phyloP scores from a whole-genome alignment of 2,113 vertebrate genomes.

The Ptychochromis oligacanthus region DNA sequence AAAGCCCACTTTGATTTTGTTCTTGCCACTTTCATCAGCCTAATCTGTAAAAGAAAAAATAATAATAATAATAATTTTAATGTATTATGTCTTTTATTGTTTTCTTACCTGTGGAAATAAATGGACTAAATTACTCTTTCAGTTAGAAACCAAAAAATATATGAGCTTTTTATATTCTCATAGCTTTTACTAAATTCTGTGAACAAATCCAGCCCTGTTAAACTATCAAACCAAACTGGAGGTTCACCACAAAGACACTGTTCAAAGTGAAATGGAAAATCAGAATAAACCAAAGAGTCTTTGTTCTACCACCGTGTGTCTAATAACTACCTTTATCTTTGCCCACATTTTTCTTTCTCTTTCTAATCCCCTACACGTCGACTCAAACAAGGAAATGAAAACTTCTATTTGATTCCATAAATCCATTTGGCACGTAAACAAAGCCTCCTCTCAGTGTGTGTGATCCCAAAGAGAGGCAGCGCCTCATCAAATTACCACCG shows the following conservation, averaged over 20 bases:
- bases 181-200: not conserved
- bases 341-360: conserved; percentile 54
- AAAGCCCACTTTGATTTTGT: not conserved
- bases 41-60: not conserved
- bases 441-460: conserved; percentile 75
- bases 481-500: conserved; percentile 77
- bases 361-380: conserved; percentile 70
- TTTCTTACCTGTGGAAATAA: conserved; percentile 8
- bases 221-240: not conserved
- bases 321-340: conserved; percentile 70
- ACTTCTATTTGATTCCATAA: conserved; percentile 77
- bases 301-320: conserved; percentile 59
- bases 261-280: conserved; percentile 56
- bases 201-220: conserved; percentile 4
- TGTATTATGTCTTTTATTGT: not conserved
- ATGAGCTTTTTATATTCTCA: not conserved
- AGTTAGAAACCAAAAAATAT: not conserved
- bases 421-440: conserved; percentile 80
- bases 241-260: conserved; percentile 20
- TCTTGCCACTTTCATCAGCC: not conserved
- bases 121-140: not conserved
- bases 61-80: too few relatives aligned
- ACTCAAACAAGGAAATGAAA: conserved; percentile 80
- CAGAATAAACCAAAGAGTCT: conserved; percentile 56
- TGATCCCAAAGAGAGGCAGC: conserved; percentile 66